Evolutionary conservation across 2,888 invertebrate species (phyloP).

Genomic region (Drosophila koepferae): DNA sequence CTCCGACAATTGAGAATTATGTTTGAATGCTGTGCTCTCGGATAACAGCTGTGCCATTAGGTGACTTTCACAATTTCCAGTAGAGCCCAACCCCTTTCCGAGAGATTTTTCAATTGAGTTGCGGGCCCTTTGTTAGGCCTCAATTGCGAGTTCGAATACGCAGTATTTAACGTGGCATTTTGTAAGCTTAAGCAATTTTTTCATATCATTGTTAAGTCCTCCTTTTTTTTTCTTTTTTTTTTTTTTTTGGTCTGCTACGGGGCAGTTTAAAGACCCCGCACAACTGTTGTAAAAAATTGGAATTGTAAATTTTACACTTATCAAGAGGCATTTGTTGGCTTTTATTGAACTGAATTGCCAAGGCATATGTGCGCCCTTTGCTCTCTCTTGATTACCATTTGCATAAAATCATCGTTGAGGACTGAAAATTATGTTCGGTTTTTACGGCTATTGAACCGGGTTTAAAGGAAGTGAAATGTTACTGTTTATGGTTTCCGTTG

Average conservation of each 20-base stretch:
- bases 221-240: slow-evolving; percentile 31
- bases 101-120: slow-evolving; percentile 44
- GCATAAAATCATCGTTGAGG: slow-evolving; percentile 73
- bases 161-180: slow-evolving; percentile 49
- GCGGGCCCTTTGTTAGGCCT: slow-evolving; percentile 41
- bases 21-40: slow-evolving; percentile 38
- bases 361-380: slow-evolving; percentile 66
- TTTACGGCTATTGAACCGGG: slow-evolving; percentile 61
- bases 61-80: slow-evolving; percentile 22
- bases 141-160: slow-evolving; percentile 17
- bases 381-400: slow-evolving; percentile 69
- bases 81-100: slow-evolving; percentile 25
- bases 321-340: slow-evolving; percentile 70
- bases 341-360: slow-evolving; percentile 71
- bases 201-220: slow-evolving; percentile 59
- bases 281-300: slow-evolving; percentile 71
- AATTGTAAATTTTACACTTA: slow-evolving; percentile 79
- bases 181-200: slow-evolving; percentile 52
- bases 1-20: slow-evolving; percentile 69
- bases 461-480: slow-evolving; percentile 62
- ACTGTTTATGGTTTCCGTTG: slow-evolving; percentile 66
- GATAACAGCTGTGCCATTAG: slow-evolving; percentile 63
- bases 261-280: slow-evolving; percentile 56
- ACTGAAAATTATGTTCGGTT: slow-evolving; percentile 69
- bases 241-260: slow-evolving; percentile 14